Conservation (phyloP, 2,888 invertebrate species). For the Brachyptera risi region DNA sequence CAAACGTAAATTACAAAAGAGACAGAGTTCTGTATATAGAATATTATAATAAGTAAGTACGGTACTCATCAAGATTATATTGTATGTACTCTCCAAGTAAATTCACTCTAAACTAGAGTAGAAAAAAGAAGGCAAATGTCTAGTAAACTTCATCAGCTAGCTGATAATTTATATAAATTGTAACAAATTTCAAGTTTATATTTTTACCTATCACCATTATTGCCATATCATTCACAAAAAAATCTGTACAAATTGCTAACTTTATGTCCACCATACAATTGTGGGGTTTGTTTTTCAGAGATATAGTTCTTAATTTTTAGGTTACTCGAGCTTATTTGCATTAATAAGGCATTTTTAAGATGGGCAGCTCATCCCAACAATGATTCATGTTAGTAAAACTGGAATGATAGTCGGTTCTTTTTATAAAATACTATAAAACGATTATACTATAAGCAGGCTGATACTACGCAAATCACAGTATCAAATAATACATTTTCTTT, state of each 20-base stretch:
- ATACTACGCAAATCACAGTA: background rate
- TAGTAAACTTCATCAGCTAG: background rate
- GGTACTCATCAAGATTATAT: conserved; percentile 8
- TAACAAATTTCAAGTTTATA: background rate
- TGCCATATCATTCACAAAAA: conserved; percentile 18
- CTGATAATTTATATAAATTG: background rate
- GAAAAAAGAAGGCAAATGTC: background rate
- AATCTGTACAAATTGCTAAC: conserved; percentile 28
- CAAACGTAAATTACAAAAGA: background rate
- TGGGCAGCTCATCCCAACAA: background rate
- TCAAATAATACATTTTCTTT: background rate
- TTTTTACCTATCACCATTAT: conserved; percentile 27
- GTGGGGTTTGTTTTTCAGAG: background rate
- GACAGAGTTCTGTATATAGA: too few relatives aligned
- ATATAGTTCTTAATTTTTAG: background rate
- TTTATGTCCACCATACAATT: background rate
- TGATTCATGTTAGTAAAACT: conserved; percentile 13
- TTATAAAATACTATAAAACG: conserved; percentile 2
- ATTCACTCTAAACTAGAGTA: conserved; percentile 1
- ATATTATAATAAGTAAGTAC: conserved; percentile 4
- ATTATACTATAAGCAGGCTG: background rate
- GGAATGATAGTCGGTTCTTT: conserved; percentile 27
- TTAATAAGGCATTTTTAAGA: conserved; percentile 6
- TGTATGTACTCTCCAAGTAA: background rate
- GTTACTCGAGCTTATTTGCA: background rate